These are phyloP conservation scores for Lithophane socia DNA, from an alignment of 2,888 invertebrate genomes.

Conservation along the genomic window DNA sequence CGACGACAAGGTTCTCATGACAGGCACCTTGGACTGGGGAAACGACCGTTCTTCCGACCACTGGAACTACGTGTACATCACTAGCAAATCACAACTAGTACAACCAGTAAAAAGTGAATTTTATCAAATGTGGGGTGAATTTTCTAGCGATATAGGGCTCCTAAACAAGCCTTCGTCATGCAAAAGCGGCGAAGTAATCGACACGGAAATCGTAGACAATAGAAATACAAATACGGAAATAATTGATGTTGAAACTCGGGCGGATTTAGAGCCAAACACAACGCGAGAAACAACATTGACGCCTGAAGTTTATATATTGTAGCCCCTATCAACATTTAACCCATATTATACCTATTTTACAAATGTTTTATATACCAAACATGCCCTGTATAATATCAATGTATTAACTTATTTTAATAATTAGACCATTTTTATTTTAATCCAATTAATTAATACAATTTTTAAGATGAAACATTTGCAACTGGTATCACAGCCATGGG, in stretches of 20 bases:
- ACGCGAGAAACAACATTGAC: slow-evolving; percentile 71
- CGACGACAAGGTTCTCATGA: slow-evolving; percentile 91
- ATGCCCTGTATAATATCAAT: slow-evolving; percentile 73
- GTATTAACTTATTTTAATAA: slow-evolving; percentile 68
- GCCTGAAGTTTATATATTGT: slow-evolving; percentile 74
- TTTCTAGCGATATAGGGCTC: slow-evolving; percentile 59
- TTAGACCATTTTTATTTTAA: slow-evolving; percentile 60
- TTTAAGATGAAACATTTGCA: slow-evolving; percentile 41
- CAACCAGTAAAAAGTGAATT: slow-evolving; percentile 90
- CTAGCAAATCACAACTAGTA: slow-evolving; percentile 90
- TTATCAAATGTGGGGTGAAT: slow-evolving; percentile 90
- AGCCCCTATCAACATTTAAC: slow-evolving; percentile 46
- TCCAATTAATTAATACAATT: slow-evolving; percentile 38
- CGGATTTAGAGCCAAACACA: slow-evolving; percentile 34
- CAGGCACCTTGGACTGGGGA: slow-evolving; percentile 95
- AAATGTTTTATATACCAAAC: slow-evolving; percentile 81
- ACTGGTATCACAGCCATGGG: slow-evolving; percentile 51
- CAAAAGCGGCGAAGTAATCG: slow-evolving; percentile 18
- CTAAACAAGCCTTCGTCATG: slow-evolving; percentile 29
- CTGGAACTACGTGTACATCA: slow-evolving; percentile 93
- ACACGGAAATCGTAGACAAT: slow-evolving; percentile 25
- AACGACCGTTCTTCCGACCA: slow-evolving; percentile 92
- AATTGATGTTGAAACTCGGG: slow-evolving; percentile 30
- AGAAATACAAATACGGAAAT: slow-evolving; percentile 38
- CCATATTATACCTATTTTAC: slow-evolving; percentile 68